phyloP scores from a whole-genome alignment of 2,113 vertebrate genomes.

The Lichenostomus cassidix region DNA sequence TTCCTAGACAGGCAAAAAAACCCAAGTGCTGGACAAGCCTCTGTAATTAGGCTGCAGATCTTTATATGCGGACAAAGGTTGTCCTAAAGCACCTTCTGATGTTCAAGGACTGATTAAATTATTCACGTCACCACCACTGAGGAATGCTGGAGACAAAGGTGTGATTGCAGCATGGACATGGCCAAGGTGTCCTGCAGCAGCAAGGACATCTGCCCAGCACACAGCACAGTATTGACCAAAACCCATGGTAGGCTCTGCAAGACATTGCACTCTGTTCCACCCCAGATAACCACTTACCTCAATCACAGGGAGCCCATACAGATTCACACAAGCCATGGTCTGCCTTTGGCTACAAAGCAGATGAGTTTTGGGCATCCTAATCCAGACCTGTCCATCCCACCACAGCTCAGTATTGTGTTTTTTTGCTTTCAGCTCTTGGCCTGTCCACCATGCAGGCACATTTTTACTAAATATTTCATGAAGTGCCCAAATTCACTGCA shows the following conservation, averaged over 20 bases:
- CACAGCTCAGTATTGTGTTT: neutral
- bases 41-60: neutral
- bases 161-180: neutral
- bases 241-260: fast-evolving
- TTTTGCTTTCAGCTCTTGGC: neutral
- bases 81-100: neutral
- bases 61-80: neutral
- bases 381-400: neutral
- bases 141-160: neutral
- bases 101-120: neutral
- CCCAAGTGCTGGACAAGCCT: neutral
- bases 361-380: neutral
- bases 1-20: neutral
- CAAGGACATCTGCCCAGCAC: neutral
- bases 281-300: neutral
- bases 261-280: neutral
- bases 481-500: neutral
- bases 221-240: neutral
- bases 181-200: neutral
- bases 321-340: fast-evolving
- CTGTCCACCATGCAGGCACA: fast-evolving
- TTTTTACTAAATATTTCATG: neutral
- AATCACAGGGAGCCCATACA: fast-evolving
- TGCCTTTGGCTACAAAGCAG: neutral
- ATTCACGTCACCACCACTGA: neutral